Base-by-base conservation (phyloP, 2,113 vertebrate genomes). In the Pseudopodoces humilis region DNA sequence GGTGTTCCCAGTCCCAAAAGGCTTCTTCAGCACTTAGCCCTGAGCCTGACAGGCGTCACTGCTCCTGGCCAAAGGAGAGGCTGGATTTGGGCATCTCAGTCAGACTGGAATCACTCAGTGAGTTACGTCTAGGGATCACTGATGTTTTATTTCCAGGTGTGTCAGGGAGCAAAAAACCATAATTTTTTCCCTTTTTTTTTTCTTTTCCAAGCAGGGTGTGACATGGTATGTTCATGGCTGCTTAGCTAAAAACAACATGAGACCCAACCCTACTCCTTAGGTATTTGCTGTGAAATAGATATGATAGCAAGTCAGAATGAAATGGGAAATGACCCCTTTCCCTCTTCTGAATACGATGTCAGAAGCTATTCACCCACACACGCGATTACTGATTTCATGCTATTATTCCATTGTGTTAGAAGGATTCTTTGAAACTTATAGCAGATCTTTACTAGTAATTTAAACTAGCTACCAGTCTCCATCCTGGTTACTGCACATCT, bases 401-500 rank as follows among this genome's bases (percentile, higher is more conserved):
- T 82, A 63, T 90, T 69, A 49, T 90, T 95, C 93, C 50, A 68
- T 83, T 79, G 43, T 47, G 2, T 71, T 94, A 82, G 92, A 88
- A 93, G 22, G 39, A 74, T 63, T 87, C 91, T 93, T 90, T 90
- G 62, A 91, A 94, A 95, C 35, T 24, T 47, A 10, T 39, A 93
- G 85, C 85, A 95, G 88, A 90, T 87, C 53, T 90, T 94, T 78
- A 93, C 92, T 93, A 94, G 70, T 62, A 76, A 86, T 97, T 97
- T 90, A 93, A 97, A 75, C 74, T 97, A 80, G 86, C 96, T 96
- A 96, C 92, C 88, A 81, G 62, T 96, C 88, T 90, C 59, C 87
- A 87, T 96, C 87, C 91, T 97, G 96, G 93, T 96, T 96, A 90
- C 55, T 86, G 87, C 49, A 67, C 74, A 86, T 96, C 95, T 84